Evolutionary conservation across 2,888 invertebrate species (phyloP).

Genomic region (Tipula unca): DNA sequence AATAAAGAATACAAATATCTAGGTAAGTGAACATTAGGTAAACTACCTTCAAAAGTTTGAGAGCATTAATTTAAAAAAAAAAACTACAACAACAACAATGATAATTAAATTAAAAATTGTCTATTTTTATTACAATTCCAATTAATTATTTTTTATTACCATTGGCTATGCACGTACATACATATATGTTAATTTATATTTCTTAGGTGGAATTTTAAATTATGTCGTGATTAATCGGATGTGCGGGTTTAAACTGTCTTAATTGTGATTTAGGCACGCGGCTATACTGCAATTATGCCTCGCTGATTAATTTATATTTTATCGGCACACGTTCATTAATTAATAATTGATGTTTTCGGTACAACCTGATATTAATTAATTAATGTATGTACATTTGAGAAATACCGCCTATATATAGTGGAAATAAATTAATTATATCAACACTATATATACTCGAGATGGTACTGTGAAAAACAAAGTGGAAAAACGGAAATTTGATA

Average conservation of each 20-base stretch:
- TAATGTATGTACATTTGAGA: not conserved
- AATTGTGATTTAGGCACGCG: not conserved
- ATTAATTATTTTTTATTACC: not conserved
- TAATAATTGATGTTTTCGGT: not conserved
- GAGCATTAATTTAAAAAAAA: not conserved
- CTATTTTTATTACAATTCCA: not conserved
- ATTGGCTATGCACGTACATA: too few species aligned
- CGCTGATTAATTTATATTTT: not conserved
- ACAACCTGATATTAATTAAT: not conserved
- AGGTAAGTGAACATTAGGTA: not conserved
- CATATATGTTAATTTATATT: not conserved
- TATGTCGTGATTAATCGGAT: not conserved
- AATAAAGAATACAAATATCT: not conserved
- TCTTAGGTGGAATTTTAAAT: not conserved
- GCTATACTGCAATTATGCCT: not conserved
- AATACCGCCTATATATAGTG: not conserved
- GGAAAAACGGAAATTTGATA: not conserved
- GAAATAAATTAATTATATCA: not conserved
- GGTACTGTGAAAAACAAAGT: not conserved
- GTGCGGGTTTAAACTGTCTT: not conserved
- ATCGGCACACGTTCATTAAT: not conserved
- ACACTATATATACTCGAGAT: not conserved
- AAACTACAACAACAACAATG: too few species aligned
- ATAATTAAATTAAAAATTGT: too few species aligned
- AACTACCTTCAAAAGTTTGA: not conserved